Percentiles rank a stretch among this genome's conserved stretches.
Evolutionary conservation across 2,797 vertebrate genomes (phyloP).

Genomic region (Microctenopoma lineatum): DNA sequence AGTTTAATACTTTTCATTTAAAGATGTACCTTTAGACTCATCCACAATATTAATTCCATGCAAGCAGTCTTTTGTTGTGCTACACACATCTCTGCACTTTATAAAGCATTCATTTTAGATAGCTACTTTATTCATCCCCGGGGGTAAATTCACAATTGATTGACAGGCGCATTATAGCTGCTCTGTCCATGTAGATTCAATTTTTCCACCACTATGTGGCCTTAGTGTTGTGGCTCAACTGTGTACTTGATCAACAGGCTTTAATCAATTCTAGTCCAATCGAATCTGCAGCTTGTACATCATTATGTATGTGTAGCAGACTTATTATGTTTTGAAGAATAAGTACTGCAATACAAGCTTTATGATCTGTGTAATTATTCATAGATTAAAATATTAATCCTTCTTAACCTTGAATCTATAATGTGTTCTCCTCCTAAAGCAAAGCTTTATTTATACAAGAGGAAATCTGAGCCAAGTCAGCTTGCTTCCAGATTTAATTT

Average conservation of each 20-base stretch:
- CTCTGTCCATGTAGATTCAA: too few species aligned
- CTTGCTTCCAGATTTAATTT: conserved; percentile 41
- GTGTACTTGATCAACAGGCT: background rate
- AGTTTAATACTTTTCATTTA: background rate
- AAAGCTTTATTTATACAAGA: conserved; percentile 27
- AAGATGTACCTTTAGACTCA: background rate
- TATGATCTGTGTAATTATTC: background rate
- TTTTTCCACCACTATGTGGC: too few species aligned
- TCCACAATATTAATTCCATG: too few species aligned
- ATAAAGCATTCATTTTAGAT: too few species aligned
- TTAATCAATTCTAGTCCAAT: conserved; percentile 5
- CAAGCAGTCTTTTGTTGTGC: too few species aligned
- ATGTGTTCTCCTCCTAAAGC: background rate
- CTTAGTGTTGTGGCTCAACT: too few species aligned
- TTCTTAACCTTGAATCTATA: background rate
- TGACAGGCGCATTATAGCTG: too few species aligned
- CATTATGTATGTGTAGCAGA: background rate
- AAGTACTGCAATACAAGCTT: background rate
- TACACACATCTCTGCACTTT: too few species aligned
- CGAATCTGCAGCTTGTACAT: background rate
- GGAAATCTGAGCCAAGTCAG: conserved; percentile 26
- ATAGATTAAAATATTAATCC: background rate
- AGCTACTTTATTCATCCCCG: too few species aligned
- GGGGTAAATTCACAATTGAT: too few species aligned
- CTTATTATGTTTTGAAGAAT: background rate